These are phyloP conservation scores for Geotrupes spiniger DNA, from an alignment of 2,888 invertebrate genomes.

Conservation along the genomic window DNA sequence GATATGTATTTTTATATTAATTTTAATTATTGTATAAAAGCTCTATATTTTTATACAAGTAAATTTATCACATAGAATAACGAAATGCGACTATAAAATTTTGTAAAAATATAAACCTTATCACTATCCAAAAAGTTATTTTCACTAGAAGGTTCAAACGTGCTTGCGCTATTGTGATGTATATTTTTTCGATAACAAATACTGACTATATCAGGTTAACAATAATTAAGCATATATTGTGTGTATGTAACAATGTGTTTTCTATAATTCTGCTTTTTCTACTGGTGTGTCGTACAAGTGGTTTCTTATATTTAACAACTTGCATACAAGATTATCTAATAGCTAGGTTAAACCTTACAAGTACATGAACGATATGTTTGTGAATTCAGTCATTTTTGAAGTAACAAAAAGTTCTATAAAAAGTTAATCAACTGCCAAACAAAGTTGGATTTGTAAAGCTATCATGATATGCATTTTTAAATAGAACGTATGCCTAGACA, in stretches of 20 bases:
- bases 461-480: conserved; percentile 48
- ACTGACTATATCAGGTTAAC: conserved; percentile 37
- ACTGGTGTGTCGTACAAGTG: conserved; percentile 36
- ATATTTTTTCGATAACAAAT: conserved; percentile 18
- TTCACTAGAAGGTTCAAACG: conserved; percentile 27
- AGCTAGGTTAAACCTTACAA: conserved; percentile 4
- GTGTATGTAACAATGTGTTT: conserved; percentile 44
- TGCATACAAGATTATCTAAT: conserved; percentile 22
- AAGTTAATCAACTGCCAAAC: conserved; percentile 2
- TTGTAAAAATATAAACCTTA: conserved; percentile 27
- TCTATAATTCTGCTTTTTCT: conserved; percentile 20
- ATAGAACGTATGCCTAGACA: conserved; percentile 46
- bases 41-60: conserved; percentile 12
- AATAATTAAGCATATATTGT: conserved; percentile 38
- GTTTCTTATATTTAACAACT: conserved; percentile 23
- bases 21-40: conserved; percentile 16
- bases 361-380: conserved; percentile 40
- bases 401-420: conserved; percentile 14
- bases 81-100: conserved; percentile 17
- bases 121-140: conserved; percentile 17
- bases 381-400: conserved; percentile 38
- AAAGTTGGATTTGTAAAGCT: conserved; percentile 41
- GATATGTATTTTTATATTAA: conserved; percentile 19
- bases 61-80: conserved; percentile 24
- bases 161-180: conserved; percentile 25